These are phyloP conservation scores for Aspiorhynchus laticeps DNA, from an alignment of 2,113 vertebrate genomes.

Conservation along the genomic window DNA sequence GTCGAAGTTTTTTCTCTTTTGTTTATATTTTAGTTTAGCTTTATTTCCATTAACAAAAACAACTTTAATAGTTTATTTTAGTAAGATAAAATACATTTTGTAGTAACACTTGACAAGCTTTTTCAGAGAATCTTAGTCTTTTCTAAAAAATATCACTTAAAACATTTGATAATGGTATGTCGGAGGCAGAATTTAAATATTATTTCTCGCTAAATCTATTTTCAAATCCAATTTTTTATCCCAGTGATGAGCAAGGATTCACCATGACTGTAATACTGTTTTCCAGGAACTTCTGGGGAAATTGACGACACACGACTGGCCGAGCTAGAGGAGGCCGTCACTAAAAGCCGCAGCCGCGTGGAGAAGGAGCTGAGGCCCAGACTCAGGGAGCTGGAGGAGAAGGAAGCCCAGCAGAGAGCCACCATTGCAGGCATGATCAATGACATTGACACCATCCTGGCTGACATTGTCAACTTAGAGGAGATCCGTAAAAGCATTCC, in stretches of 20 bases:
- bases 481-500: conserved; percentile 82
- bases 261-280: conserved; percentile 34
- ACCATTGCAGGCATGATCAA: conserved; percentile 67
- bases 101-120: background rate
- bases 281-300: conserved; percentile 70
- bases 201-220: background rate
- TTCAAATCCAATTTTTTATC: background rate
- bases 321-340: conserved; percentile 65
- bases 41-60: background rate
- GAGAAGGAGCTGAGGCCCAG: conserved; percentile 71
- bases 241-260: background rate
- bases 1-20: background rate
- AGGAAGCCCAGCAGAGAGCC: conserved; percentile 69
- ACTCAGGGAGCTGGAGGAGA: conserved; percentile 74
- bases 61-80: background rate
- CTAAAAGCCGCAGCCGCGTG: conserved; percentile 64
- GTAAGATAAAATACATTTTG: background rate
- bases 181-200: background rate
- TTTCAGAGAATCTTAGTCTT: background rate
- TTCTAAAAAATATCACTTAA: too few species aligned
- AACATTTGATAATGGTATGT: too few species aligned
- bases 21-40: background rate
- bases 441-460: conserved; percentile 80
- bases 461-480: conserved; percentile 87
- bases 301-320: conserved; percentile 76